Percentiles rank a stretch among this genome's conserved stretches.
phyloP scores from a whole-genome alignment of 2,113 vertebrate species.

The Pteruthius melanotis region DNA sequence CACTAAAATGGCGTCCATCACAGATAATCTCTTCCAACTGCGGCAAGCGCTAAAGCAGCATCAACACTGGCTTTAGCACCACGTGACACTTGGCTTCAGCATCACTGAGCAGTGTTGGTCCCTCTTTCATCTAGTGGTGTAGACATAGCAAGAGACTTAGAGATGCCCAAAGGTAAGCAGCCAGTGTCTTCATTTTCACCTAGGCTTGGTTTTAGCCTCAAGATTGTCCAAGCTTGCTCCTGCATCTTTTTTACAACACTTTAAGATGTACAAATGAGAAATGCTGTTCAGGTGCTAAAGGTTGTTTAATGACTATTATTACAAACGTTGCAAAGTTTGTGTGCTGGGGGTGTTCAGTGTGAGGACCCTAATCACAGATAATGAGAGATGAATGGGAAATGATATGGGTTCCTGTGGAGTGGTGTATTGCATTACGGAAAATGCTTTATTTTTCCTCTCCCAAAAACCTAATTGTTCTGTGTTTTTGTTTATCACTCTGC shows the following conservation, averaged over 20 bases:
- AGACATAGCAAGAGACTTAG: background rate
- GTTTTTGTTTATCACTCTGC: background rate
- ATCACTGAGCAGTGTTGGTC: background rate
- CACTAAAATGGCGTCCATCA: accelerated
- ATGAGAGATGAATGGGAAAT: background rate
- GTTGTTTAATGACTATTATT: background rate
- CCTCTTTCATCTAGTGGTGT: background rate
- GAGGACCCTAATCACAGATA: background rate
- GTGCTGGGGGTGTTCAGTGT: background rate
- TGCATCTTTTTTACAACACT: background rate
- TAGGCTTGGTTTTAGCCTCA: background rate
- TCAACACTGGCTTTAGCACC: background rate
- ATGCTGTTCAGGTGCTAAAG: background rate
- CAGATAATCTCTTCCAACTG: background rate
- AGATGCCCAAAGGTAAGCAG: background rate
- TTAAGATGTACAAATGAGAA: background rate
- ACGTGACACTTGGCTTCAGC: background rate
- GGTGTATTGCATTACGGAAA: background rate
- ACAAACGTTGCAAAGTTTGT: background rate
- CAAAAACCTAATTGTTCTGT: background rate
- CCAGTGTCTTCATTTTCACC: background rate
- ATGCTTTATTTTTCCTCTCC: background rate
- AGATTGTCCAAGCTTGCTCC: background rate
- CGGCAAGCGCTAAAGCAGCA: accelerated
- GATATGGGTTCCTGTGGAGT: background rate